Conservation (phyloP, 2,797 vertebrate species). For the Miichthys miiuy region DNA sequence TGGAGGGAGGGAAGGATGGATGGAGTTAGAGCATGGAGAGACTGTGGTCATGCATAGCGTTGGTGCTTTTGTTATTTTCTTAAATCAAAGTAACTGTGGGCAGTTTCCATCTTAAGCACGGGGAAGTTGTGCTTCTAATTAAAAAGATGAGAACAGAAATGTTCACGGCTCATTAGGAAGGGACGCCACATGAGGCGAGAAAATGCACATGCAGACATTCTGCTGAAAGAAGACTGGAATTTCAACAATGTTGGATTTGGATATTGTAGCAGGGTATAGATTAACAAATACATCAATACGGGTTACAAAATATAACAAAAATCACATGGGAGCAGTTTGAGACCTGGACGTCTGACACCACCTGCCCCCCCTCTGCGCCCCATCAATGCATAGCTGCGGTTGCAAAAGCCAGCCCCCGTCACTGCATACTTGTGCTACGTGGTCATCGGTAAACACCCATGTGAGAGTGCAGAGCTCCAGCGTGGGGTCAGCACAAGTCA, state of each 20-base stretch:
- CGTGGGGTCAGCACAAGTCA: slow-evolving; percentile 53
- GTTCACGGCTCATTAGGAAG: not conserved
- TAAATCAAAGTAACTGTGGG: slow-evolving; percentile 24
- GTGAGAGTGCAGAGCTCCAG: slow-evolving; percentile 38
- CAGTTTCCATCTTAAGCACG: not conserved
- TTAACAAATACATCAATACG: not conserved
- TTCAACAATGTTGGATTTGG: not conserved
- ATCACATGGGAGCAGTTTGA: not conserved
- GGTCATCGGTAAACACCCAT: slow-evolving; percentile 73
- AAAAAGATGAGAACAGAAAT: not conserved
- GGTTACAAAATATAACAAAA: not conserved
- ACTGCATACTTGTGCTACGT: slow-evolving; percentile 55
- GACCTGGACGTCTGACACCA: slow-evolving; percentile 29
- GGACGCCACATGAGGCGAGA: not conserved
- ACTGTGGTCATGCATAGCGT: slow-evolving; percentile 14
- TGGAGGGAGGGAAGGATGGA: slow-evolving; percentile 56
- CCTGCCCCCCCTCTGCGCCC: slow-evolving; percentile 26
- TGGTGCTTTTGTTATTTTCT: slow-evolving; percentile 28
- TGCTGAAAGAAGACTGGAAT: not conserved
- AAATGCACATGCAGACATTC: not conserved
- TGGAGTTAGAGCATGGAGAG: slow-evolving; percentile 47
- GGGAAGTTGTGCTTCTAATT: not conserved
- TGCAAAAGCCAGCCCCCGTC: slow-evolving; percentile 60
- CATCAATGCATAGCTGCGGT: slow-evolving; percentile 48
- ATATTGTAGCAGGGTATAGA: not conserved